phyloP scores from a whole-genome alignment of 2,888 invertebrate species.

The Perdita meconis region DNA sequence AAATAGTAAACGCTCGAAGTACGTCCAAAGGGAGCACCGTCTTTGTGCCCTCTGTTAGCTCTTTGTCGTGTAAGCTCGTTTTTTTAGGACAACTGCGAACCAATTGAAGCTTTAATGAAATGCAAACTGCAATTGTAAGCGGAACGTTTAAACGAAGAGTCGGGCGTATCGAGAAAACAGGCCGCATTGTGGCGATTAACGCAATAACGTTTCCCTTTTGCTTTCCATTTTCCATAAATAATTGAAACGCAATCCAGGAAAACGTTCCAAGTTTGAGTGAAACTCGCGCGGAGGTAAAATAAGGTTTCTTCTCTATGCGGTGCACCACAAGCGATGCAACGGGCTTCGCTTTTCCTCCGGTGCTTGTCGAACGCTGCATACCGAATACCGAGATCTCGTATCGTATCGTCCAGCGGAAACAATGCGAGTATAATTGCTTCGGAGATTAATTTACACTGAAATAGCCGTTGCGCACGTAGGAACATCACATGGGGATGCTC shows the following conservation, averaged over 20 bases:
- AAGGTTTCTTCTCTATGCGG: neutral
- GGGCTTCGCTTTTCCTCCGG: neutral
- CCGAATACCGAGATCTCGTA: neutral
- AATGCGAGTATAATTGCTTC: slow-evolving; percentile 13
- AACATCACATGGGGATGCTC: neutral
- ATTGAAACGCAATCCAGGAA: neutral
- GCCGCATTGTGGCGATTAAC: neutral
- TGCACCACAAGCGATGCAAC: neutral
- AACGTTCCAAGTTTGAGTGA: neutral
- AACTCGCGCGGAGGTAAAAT: neutral
- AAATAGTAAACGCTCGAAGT: neutral
- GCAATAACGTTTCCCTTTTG: neutral
- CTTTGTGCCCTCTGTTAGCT: neutral
- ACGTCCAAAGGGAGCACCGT: neutral
- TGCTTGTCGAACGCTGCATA: neutral
- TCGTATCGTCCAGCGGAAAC: neutral
- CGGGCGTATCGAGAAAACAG: neutral
- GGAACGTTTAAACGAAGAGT: neutral
- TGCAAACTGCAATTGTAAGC: neutral
- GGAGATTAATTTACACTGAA: slow-evolving; percentile 28
- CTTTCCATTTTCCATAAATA: neutral
- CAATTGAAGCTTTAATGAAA: neutral
- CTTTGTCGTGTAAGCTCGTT: too few species aligned
- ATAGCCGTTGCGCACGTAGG: neutral
- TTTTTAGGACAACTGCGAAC: too few species aligned